Evolutionary conservation across 2,888 invertebrate genomes (phyloP).

Genomic region (Eupelmus urozonus): DNA sequence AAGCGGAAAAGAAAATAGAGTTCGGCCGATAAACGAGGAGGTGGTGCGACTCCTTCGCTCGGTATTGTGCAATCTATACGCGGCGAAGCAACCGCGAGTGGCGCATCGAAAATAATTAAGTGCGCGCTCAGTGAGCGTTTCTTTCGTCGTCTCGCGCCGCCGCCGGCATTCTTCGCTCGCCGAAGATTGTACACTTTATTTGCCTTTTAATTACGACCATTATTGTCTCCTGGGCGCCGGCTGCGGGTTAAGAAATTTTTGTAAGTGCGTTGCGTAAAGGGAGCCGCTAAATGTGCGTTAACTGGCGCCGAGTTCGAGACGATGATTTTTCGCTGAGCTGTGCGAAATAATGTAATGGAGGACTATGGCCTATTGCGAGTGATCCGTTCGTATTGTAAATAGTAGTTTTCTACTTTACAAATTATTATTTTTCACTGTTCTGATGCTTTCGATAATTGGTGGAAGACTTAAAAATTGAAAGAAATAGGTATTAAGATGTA

Average conservation of each 20-base stretch:
- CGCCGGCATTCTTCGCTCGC: neutral
- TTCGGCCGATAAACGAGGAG: neutral
- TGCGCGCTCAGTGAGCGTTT: neutral
- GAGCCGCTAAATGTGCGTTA: neutral
- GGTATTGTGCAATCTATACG: too few relatives aligned
- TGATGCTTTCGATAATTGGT: too few relatives aligned
- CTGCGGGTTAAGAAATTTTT: constrained; percentile 19
- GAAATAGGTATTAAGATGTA: too few relatives aligned
- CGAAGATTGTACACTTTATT: constrained; percentile 31
- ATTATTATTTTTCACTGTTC: too few relatives aligned
- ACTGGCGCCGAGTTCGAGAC: constrained; percentile 6
- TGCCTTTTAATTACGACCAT: constrained; percentile 38
- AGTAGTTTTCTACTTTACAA: too few relatives aligned
- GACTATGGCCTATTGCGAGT: too few relatives aligned
- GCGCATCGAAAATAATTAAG: neutral
- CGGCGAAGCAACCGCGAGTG: neutral
- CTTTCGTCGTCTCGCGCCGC: neutral
- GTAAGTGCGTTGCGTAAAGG: constrained; percentile 23
- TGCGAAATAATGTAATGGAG: too few relatives aligned
- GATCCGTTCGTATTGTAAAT: too few relatives aligned
- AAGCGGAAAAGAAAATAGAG: constrained; percentile 45
- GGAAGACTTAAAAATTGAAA: too few relatives aligned
- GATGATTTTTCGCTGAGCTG: too few relatives aligned
- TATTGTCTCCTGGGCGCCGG: constrained; percentile 18
- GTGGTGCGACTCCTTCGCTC: too few relatives aligned